Percentiles rank a stretch among this genome's conserved stretches.
These are phyloP conservation scores for Acronicta psi DNA, from an alignment of 2,888 invertebrate genomes.

Conservation along the genomic window DNA sequence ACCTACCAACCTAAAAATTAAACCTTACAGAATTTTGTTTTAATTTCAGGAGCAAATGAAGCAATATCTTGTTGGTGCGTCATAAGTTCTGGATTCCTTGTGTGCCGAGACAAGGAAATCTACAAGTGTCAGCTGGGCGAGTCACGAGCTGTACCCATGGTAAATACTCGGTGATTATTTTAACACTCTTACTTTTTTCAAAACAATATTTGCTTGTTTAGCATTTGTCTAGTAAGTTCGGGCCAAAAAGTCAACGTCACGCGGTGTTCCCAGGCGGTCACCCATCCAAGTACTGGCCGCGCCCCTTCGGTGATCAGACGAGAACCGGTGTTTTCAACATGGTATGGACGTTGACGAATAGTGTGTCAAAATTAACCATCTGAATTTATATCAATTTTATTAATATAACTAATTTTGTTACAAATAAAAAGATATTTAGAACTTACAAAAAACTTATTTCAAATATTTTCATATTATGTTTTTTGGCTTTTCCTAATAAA, in stretches of 20 bases:
- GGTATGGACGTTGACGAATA: conserved; percentile 47
- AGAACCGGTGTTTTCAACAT: conserved; percentile 80
- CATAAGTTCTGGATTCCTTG: conserved; percentile 78
- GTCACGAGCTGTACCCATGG: conserved; percentile 79
- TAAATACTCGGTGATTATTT: conserved; percentile 53
- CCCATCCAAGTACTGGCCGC: conserved; percentile 82
- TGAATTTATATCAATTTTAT: too few relatives aligned
- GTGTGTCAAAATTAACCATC: too few relatives aligned
- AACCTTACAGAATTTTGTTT: neutral
- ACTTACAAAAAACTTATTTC: too few relatives aligned
- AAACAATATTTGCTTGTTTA: too few relatives aligned
- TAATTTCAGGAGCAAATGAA: conserved; percentile 79
- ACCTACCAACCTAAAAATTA: too few relatives aligned
- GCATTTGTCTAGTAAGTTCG: too few relatives aligned
- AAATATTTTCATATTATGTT: too few relatives aligned
- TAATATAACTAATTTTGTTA: too few relatives aligned
- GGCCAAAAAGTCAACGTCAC: conserved; percentile 72
- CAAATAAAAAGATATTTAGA: too few relatives aligned
- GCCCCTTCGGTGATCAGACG: conserved; percentile 85
- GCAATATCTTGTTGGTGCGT: conserved; percentile 86
- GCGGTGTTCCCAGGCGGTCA: conserved; percentile 80
- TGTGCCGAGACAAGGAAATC: conserved; percentile 83
- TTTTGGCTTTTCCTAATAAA: too few relatives aligned
- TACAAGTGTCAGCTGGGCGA: conserved; percentile 85
- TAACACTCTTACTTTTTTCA: neutral